Evolutionary conservation across 30 jellyfish, hydroid and myxozoan species (phyloP).

Genomic region (Aurelia sp.): DNA sequence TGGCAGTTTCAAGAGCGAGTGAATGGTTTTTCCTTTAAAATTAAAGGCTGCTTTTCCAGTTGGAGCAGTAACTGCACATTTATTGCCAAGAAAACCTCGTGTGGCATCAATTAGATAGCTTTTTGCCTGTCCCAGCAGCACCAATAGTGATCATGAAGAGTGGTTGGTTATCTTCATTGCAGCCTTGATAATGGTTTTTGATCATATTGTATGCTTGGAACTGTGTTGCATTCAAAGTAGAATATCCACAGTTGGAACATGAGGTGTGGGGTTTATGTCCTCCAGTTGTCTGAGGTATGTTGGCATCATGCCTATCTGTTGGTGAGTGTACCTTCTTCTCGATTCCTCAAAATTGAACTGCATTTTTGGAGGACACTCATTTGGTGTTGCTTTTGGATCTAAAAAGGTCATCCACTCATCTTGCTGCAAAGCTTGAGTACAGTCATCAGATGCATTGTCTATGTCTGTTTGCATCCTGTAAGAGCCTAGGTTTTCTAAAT

Average conservation of each 20-base stretch:
- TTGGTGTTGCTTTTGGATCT: background rate
- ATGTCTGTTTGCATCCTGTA: too few species aligned
- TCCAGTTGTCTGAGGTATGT: background rate
- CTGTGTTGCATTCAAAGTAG: background rate
- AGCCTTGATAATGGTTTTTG: background rate
- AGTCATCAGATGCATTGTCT: too few species aligned
- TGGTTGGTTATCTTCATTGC: background rate
- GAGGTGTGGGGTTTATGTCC: too few species aligned
- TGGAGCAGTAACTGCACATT: slow-evolving; percentile 36
- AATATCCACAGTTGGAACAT: too few species aligned
- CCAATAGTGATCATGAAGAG: slow-evolving; percentile 18
- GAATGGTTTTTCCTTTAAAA: slow-evolving; percentile 19
- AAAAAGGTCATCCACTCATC: slow-evolving; percentile 30
- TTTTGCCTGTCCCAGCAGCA: slow-evolving; percentile 35
- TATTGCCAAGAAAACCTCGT: slow-evolving; percentile 9
- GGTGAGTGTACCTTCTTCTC: background rate
- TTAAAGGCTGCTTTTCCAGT: slow-evolving; percentile 37
- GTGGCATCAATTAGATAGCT: background rate
- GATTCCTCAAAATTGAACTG: background rate
- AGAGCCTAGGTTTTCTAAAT: background rate
- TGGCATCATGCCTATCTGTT: background rate
- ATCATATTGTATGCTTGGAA: slow-evolving; percentile 1
- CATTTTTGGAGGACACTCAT: slow-evolving; percentile 5
- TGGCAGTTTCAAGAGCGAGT: slow-evolving; percentile 14
- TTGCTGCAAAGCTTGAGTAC: too few species aligned